Evolutionary conservation across 2,113 vertebrate species (phyloP).

Genomic region (Cranoglanis bouderius): DNA sequence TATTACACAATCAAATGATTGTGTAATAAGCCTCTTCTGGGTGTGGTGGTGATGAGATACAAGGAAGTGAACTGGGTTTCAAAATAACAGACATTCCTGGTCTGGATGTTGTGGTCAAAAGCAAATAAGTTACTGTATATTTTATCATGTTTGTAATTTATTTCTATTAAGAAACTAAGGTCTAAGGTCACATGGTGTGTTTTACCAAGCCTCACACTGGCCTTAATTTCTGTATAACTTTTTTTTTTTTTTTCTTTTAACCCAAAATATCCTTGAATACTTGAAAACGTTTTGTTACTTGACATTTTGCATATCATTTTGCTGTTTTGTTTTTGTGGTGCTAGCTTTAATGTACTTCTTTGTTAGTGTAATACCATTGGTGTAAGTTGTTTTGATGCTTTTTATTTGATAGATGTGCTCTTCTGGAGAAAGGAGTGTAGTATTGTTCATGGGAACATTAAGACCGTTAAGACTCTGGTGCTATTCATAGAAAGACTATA

Average conservation of each 20-base stretch:
- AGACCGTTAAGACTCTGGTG: neutral
- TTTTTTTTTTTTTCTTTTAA: neutral
- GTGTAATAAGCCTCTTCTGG: neutral
- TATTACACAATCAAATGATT: neutral
- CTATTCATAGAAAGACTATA: neutral
- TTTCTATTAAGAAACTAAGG: neutral
- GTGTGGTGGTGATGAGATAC: neutral
- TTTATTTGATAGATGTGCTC: neutral
- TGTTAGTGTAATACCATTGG: neutral
- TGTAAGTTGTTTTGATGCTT: neutral
- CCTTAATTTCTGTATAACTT: neutral
- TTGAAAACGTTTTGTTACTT: neutral
- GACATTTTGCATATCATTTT: neutral
- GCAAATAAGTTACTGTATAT: neutral
- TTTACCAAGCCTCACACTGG: neutral
- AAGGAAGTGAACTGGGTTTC: neutral
- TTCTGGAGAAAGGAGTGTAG: neutral
- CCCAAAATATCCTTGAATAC: neutral
- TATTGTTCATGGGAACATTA: neutral
- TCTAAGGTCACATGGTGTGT: neutral
- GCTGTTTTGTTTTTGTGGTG: neutral
- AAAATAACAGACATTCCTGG: constrained; percentile 7
- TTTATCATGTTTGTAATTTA: neutral
- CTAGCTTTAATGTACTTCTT: neutral
- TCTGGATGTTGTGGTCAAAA: neutral